Base-by-base conservation (phyloP, 2,113 vertebrate genomes). In the Abramis brama region DNA sequence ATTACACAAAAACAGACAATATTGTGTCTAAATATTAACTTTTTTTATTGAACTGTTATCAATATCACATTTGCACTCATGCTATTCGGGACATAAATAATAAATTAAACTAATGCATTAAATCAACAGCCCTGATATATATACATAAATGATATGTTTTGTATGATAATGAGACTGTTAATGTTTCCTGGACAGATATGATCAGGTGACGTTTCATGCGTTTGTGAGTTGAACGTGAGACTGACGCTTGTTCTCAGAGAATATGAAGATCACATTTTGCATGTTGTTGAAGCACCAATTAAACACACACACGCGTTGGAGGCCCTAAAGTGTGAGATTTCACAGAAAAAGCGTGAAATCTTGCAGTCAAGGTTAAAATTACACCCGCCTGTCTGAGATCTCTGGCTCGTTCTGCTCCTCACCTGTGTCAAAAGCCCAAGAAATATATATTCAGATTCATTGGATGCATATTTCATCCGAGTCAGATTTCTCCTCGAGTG, bases 301-400 rank as follows among this genome's bases (percentile, higher is more conserved):
- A 95, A 92, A 86, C 88, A 88, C 89, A 89, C 89, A 85, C 87
- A 87, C 89, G 88, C 90, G 89, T 88, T 86, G 92, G 88, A 91
- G 88, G 88, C 86, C 90, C 89, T 83, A 87, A 90, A 92, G 93
- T 95, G 94, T 91, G 92, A 95, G 91, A 90, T 94, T 93, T 95
- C 93, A 93, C 94, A 92, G 91, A 83, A 91, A 87, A 87, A 87
- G 94, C 90, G 94, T 92, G 93, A 95, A 94, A 94, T 93, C 92
- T 93, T 85, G 47, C 90, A 91, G 91, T 91, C 87, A 60, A 87
- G 89, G 91, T 91, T 88, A 88, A 93, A 93, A 92, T 93, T 89
- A 90, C 86, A 91, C 71, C 86, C 50, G 84, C 55, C 47, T 30
- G 75, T 55, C 52, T 55, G 73, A 76, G 75, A 47, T 25, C 78